Evolutionary conservation across 2,797 vertebrate genomes (phyloP), one percentile per base, ranked within the genome.

Genomic region (Platalea minor): DNA sequence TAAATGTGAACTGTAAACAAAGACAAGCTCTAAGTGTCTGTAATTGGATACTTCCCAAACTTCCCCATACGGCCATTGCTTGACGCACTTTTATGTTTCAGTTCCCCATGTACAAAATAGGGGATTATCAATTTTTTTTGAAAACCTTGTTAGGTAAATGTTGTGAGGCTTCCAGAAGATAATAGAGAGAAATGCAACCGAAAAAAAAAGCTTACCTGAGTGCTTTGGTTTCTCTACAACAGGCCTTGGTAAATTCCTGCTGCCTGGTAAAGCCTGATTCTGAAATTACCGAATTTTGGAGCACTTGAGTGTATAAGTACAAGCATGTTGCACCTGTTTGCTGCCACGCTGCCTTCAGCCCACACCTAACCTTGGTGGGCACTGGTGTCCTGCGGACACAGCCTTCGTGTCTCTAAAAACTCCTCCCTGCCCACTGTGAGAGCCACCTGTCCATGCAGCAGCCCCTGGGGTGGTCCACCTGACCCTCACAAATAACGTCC

Each of bases 61-160:
- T 41, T 85, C 37, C 53, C 1, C 0, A 10, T 0, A 0, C 3
- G 19, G 11, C 24, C 31, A 1, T 12, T 23, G 37, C 72, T 53
- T 82, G 16, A 78, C 37, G 28, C 2, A 21, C 11, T 74, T 89
- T 45, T n/a, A 13, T 37, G 20, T 50, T 70, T 72, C 26, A 9
- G 21, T 68, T 91, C 50, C 23, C 29, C 28, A 3, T 15, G 37
- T 39, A 31, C 23, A 35, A 77, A 93, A 63, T 2, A 33, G 20
- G 29, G 13, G n/a, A 79, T 78, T 72, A 37, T 45, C 3, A 7
- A 5, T 26, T 50, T 33, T 37, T 37, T 70, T 46, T 78, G 43
- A 21, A 81, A 72, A 51, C 11, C 26, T 73, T 53, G 7, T 57
- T 61, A 45, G 41, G 57, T 73, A 50, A 85, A n/a, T 26, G 4